A percentile compares a stretch with the other conserved stretches of the same genome.
Conservation (phyloP, 1,140 invertebrate species). For the Zaprionus tsacasi region DNA sequence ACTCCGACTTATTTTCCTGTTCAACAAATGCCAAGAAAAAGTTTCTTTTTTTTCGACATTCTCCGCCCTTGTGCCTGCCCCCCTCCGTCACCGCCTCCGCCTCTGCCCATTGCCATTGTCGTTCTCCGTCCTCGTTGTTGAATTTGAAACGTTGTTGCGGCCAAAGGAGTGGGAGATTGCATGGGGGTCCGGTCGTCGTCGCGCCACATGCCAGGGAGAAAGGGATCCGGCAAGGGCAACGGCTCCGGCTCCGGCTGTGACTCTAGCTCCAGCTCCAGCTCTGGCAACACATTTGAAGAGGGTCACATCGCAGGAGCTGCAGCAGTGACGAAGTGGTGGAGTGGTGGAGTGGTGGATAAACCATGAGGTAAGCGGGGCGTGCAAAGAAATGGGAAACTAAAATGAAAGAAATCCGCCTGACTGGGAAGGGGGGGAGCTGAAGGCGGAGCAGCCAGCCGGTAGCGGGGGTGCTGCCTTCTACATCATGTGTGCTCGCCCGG, state of each 20-base stretch:
- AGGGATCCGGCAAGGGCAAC: constrained; percentile 12
- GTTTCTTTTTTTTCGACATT: constrained; percentile 63
- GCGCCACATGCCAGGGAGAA: constrained; percentile 68
- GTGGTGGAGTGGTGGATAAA: not conserved
- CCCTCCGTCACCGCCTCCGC: constrained; percentile 24
- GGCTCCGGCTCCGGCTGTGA: constrained; percentile 18
- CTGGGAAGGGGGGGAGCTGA: not conserved
- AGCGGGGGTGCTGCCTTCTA: constrained; percentile 31
- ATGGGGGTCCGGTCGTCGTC: constrained; percentile 57
- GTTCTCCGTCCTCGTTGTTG: constrained; percentile 55
- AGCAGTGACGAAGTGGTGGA: not conserved
- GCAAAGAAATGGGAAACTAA: constrained; percentile 81
- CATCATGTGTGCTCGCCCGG: constrained; percentile 40
- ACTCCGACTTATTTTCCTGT: constrained; percentile 66
- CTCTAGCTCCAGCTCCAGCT: not conserved
- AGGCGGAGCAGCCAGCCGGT: not conserved
- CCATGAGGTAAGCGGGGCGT: constrained; percentile 24
- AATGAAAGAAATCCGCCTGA: constrained; percentile 75
- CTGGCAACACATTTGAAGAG: constrained; percentile 76
- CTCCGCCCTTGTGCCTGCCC: not conserved
- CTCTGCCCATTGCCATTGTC: constrained; percentile 71
- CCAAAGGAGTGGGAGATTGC: constrained; percentile 42
- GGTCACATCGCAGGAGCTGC: constrained; percentile 61
- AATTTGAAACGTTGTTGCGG: constrained; percentile 82
- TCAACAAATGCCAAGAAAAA: constrained; percentile 83